A percentile compares a stretch with the other conserved stretches of the same genome.
Evolutionary conservation across 2,113 vertebrate genomes (phyloP).

Genomic region (Xiphias gladius): DNA sequence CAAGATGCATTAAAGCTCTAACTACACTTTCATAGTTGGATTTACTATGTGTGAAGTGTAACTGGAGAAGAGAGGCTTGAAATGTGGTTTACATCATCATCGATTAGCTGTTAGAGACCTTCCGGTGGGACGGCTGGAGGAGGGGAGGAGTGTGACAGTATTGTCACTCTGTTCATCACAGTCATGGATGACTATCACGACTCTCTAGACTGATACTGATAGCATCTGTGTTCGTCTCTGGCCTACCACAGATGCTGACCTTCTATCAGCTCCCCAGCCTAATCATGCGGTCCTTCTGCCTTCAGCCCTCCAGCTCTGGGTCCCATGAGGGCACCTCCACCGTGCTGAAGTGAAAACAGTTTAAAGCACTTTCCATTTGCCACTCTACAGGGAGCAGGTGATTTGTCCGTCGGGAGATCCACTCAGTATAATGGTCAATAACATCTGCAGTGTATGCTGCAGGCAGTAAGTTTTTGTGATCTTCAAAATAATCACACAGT

Average conservation of each 20-base stretch:
- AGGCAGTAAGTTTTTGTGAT: constrained; percentile 37
- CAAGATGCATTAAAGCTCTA: constrained; percentile 4
- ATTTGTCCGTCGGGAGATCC: constrained; percentile 51
- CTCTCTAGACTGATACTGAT: constrained; percentile 72
- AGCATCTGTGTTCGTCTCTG: constrained; percentile 71
- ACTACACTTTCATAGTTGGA: constrained; percentile 15
- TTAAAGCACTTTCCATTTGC: constrained; percentile 65
- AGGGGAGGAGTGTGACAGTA: constrained; percentile 51
- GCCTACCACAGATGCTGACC: constrained; percentile 67
- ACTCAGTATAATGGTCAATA: constrained; percentile 57
- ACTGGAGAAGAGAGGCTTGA: constrained; percentile 36
- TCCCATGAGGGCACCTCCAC: constrained; percentile 54
- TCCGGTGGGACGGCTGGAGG: constrained; percentile 8
- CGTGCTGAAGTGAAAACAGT: constrained; percentile 54
- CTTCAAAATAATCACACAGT: constrained; percentile 45
- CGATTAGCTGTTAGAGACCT: constrained; percentile 60
- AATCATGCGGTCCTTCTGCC: constrained; percentile 62
- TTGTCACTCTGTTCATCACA: constrained; percentile 55
- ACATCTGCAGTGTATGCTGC: constrained; percentile 28
- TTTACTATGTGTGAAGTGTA: constrained; percentile 5
- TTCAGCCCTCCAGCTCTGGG: constrained; percentile 40
- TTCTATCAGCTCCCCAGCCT: constrained; percentile 71
- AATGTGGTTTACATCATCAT: constrained; percentile 59
- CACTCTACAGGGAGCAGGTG: constrained; percentile 18
- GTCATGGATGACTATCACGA: constrained; percentile 62